Evolutionary conservation across 2,797 vertebrate genomes (phyloP).

Genomic region (Acrossocheilus fasciatus): DNA sequence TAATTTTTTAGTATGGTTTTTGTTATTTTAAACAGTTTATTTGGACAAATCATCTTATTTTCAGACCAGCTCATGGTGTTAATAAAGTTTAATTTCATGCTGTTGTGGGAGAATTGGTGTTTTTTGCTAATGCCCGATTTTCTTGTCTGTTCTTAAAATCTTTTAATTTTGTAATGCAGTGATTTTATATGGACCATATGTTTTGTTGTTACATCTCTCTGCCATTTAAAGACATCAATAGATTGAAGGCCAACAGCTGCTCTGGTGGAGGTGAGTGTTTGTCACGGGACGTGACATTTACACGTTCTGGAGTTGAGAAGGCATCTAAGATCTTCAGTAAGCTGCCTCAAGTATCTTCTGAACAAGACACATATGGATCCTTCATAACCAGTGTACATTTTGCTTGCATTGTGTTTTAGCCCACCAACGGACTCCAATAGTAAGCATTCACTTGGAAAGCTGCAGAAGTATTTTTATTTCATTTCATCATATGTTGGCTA

Average conservation of each 20-base stretch:
- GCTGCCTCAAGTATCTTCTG: neutral
- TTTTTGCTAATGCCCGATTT: neutral
- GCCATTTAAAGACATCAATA: neutral
- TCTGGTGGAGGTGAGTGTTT: neutral
- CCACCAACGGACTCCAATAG: neutral
- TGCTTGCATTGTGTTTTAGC: slow-evolving; percentile 7
- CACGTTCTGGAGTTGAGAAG: neutral
- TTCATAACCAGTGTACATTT: neutral
- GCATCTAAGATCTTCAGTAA: neutral
- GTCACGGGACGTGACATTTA: neutral
- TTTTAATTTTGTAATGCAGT: neutral
- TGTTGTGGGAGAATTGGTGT: neutral
- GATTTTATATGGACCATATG: neutral
- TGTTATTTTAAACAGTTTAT: neutral
- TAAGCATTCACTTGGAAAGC: neutral
- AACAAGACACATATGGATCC: neutral
- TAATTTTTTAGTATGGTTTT: neutral
- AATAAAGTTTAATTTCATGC: neutral
- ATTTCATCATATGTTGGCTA: neutral
- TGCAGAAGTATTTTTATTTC: neutral
- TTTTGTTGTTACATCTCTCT: neutral
- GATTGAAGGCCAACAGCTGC: neutral
- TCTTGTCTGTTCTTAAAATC: neutral
- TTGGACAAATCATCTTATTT: neutral
- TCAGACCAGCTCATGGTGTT: neutral